Evolutionary conservation across 1,140 invertebrate genomes (phyloP), one percentile per base, ranked within the genome.

Genomic region (Ganaspis sp.): DNA sequence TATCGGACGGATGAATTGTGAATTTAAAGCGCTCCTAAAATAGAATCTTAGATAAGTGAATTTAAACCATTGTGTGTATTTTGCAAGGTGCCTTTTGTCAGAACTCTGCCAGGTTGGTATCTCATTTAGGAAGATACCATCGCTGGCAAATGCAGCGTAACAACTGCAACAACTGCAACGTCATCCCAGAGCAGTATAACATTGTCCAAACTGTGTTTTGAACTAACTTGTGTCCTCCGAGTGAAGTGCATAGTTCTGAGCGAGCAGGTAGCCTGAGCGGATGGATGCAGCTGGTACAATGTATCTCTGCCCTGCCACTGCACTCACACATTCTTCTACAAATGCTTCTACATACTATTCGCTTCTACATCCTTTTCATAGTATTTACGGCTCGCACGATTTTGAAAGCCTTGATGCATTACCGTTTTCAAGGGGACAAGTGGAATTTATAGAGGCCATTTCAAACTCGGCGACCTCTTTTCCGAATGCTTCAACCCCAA

Each of bases 391-490:
- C 58, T 12, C 58, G 58, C 58, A 64, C 58, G 58, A 64, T 29
- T 64, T 64, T 64, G 26, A 64, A 64, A 64, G 58, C 58, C 58
- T 29, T 64, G 58, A 64, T 64, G 58, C 58, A 64, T 64, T 64
- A 64, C 58, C 58, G 58, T 29, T 64, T 64, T 64, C 58, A 64
- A 64, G 58, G 26, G 58, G 58, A 64, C 58, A 64, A 64, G 58
- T 34, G 58, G 58, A 64, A 64, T 64, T 64, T 64, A 64, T 64
- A 64, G 58, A 64, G 58, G 58, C 58, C 58, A 29, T 64, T 64
- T 64, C 58, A 64, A 64, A 64, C 58, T 64, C 58, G 11, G 23
- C 58, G 58, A 64, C 23, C 58, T 64, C 58, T 64, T 64, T 64
- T 64, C 23, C 58, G 2, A 64, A 64, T 29, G 58, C 58, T 64